Base-by-base conservation (phyloP, 2,797 vertebrate genomes). In the Acrocephalus scirpaceus region DNA sequence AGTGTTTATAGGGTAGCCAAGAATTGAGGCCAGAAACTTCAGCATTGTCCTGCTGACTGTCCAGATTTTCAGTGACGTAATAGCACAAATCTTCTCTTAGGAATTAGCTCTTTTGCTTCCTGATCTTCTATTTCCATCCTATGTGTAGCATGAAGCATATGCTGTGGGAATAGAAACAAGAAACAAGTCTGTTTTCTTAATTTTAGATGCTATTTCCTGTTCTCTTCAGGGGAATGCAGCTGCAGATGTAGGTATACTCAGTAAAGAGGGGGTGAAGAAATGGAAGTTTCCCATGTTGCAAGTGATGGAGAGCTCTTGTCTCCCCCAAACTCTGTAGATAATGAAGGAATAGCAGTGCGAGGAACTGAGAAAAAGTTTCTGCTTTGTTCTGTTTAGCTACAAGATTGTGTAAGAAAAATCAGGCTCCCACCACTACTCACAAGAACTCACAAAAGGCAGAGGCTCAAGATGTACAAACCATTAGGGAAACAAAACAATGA, bases 161-260 rank as follows among this genome's bases (percentile, higher is more conserved):
- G 69, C 7, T 86, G 16, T 66, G 54, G 66, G 61, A 94, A 88
- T 21, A 64, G 3, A 73, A 88, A 53, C 20, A 72, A 93, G 34
- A 85, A 85, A 30, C 26, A 80, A 85, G 14, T 17, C 78, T 82
- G n/a, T 85, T 93, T 96, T 79, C 77, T 85, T 66, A 6, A 87
- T 94, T 79, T 87, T 10, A 9, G 30, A 34, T 73, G 36, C 18
- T 64, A 60, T 89, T 96, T 92, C 48, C 29, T 27, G 14, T 56
- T 86, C 84, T 90, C 38, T 80, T 80, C 34, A 57, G 61, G 38
- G 75, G 32, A 92, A 72, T 48, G 50, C 42, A 93, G 50, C 82
- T 94, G 58, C 54, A 78, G 78, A 57, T 82, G 54, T 58, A 89
- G 36, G 23, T 48, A n/a, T 47, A n/a, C 4, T 38, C 45, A 26